A percentile compares a stretch with the other conserved stretches of the same genome.
Conservation (phyloP, 2,113 vertebrate genomes). For the Malurus elegans region DNA sequence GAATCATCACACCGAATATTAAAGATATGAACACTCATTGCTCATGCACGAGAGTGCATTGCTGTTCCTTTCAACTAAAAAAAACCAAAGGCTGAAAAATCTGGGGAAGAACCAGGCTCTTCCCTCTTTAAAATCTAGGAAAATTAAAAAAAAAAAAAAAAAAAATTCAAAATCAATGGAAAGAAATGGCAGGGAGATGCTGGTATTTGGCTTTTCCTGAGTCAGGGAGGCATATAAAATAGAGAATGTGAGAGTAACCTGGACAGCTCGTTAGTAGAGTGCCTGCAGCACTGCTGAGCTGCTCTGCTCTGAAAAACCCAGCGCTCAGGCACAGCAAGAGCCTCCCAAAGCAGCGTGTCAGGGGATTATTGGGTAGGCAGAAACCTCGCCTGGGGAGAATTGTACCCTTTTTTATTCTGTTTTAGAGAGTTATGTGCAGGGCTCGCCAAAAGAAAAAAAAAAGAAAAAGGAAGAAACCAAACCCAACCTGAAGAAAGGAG, state of each 20-base stretch:
- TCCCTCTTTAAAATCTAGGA: neutral
- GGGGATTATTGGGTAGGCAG: conserved; percentile 50
- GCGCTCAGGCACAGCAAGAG: neutral
- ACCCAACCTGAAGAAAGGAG: neutral
- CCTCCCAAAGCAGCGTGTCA: conserved; percentile 18
- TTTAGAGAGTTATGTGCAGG: neutral
- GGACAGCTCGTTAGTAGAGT: conserved; percentile 46
- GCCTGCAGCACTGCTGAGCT: conserved; percentile 14
- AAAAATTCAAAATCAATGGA: neutral
- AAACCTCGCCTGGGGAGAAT: conserved; percentile 32
- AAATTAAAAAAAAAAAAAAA: too few relatives aligned
- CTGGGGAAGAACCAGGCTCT: neutral
- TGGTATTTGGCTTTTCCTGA: neutral
- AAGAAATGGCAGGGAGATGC: neutral
- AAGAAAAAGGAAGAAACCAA: neutral
- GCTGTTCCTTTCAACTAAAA: too few relatives aligned
- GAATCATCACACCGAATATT: neutral
- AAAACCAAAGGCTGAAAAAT: neutral
- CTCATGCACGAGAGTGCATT: accelerated
- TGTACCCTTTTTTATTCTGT: neutral
- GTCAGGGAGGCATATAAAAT: neutral
- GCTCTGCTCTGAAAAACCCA: neutral
- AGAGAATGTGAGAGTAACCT: neutral
- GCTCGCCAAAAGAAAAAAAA: neutral
- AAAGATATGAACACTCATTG: neutral